phyloP scores from a whole-genome alignment of 2,888 invertebrate species.

The Pandemis cinnamomeana region DNA sequence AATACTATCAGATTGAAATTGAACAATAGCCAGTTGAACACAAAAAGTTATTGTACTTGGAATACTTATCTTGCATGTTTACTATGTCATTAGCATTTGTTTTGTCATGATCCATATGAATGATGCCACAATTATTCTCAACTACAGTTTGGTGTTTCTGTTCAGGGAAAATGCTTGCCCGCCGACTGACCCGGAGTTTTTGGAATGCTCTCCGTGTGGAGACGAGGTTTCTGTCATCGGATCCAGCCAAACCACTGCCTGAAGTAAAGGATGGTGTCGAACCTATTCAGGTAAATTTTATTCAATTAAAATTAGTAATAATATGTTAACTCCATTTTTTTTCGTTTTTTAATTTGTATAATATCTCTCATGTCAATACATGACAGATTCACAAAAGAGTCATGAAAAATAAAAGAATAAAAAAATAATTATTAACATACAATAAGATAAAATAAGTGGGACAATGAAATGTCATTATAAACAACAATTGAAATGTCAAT shows the following conservation, averaged over 20 bases:
- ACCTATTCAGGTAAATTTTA: constrained; percentile 62
- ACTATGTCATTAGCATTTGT: constrained; percentile 27
- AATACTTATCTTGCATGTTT: constrained; percentile 16
- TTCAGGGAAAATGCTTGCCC: constrained; percentile 70
- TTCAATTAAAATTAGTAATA: not conserved
- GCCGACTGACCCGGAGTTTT: constrained; percentile 65
- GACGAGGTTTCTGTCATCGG: constrained; percentile 68
- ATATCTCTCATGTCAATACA: too few relatives aligned
- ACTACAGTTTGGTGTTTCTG: constrained; percentile 16
- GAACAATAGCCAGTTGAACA: not conserved
- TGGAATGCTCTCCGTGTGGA: constrained; percentile 67
- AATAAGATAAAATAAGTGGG: too few relatives aligned
- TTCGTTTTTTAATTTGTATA: too few relatives aligned
- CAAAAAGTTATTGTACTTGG: not conserved
- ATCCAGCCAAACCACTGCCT: constrained; percentile 65
- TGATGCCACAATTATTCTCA: not conserved
- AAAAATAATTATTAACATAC: too few relatives aligned
- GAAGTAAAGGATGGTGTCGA: constrained; percentile 65
- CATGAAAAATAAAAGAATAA: too few relatives aligned
- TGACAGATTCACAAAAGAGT: too few relatives aligned
- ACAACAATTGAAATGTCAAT: too few relatives aligned
- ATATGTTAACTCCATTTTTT: not conserved
- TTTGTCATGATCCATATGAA: constrained; percentile 15
- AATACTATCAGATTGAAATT: not conserved
- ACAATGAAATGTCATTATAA: too few relatives aligned